Conservation (phyloP, 2,113 vertebrate genomes). For the Cnemophilus loriae region DNA sequence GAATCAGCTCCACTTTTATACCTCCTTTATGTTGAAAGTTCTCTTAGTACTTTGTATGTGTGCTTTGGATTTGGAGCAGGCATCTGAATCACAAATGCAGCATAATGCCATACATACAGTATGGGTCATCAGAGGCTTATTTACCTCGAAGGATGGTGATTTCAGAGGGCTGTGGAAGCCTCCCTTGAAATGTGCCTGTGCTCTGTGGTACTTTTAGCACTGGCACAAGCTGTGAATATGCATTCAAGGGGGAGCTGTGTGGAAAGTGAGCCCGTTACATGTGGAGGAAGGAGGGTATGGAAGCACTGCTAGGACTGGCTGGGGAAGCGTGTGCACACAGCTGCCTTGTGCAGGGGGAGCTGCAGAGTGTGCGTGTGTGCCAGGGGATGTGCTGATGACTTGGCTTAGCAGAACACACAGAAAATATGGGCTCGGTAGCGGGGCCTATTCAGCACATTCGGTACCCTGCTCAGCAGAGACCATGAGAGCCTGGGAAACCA, state of each 20-base stretch:
- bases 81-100: conserved; percentile 33
- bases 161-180: background rate
- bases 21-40: conserved; percentile 31
- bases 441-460: background rate
- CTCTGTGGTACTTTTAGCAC: background rate
- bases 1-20: conserved; percentile 35
- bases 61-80: conserved; percentile 24
- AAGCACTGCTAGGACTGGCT: background rate
- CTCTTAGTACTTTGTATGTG: background rate
- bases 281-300: background rate
- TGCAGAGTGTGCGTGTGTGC: background rate
- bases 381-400: background rate
- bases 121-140: background rate
- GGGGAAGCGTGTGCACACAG: background rate
- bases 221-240: background rate
- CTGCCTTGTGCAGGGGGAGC: background rate
- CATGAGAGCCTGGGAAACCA: background rate
- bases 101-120: background rate
- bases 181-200: background rate
- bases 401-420: background rate
- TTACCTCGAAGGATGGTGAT: conserved; percentile 22
- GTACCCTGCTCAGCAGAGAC: background rate
- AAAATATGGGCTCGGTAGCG: background rate
- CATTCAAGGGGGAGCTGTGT: background rate
- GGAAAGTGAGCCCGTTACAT: background rate